Conservation (phyloP, 2,888 invertebrate genomes). For the Gryllus longicercus region DNA sequence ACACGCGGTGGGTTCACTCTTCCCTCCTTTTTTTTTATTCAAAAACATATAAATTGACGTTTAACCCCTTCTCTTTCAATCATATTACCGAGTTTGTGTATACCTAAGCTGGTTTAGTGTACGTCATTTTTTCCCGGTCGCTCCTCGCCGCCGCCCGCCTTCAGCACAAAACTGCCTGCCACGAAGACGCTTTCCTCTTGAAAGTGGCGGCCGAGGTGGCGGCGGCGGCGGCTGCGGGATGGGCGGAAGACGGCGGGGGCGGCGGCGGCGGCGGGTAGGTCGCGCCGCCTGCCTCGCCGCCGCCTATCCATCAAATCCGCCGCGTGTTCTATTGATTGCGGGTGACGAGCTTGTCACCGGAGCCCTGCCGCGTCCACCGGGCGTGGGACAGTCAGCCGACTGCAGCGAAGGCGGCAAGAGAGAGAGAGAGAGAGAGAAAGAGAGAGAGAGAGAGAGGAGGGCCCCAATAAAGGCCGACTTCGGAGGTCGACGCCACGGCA, state of each 20-base stretch:
- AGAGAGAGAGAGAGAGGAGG: background rate
- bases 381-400: background rate
- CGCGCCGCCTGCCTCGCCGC: background rate
- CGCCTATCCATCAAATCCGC: slow-evolving; percentile 28
- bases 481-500: background rate
- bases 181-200: background rate
- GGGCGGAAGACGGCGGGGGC: background rate
- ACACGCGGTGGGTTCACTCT: background rate
- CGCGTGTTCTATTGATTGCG: slow-evolving; percentile 34
- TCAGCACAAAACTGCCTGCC: background rate
- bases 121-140: background rate
- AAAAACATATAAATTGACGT: background rate
- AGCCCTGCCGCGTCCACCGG: slow-evolving; percentile 40
- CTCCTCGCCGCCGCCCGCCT: background rate
- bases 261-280: background rate
- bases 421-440: background rate
- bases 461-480: background rate
- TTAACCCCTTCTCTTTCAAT: slow-evolving; percentile 6
- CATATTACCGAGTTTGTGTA: background rate
- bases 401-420: background rate
- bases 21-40: background rate
- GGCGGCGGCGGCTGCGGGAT: too few relatives aligned
- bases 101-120: background rate
- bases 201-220: background rate
- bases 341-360: slow-evolving; percentile 36